These are phyloP conservation scores for Cheirogaleus major DNA, from an alignment of 2,797 vertebrate genomes.

Conservation along the genomic window DNA sequence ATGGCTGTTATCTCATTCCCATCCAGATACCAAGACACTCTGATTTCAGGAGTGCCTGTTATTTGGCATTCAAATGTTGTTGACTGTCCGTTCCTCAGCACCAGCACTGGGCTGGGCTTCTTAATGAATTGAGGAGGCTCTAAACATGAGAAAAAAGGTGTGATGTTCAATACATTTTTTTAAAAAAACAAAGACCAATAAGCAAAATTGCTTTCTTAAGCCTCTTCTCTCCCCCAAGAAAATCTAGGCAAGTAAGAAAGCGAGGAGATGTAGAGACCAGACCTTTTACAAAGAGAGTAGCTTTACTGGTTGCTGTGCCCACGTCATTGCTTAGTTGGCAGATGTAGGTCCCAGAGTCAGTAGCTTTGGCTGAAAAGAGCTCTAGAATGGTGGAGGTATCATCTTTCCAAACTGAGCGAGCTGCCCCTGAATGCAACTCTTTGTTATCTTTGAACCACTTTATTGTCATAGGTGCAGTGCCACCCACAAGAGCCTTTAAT, in stretches of 20 bases:
- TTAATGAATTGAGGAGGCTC: conserved; percentile 95
- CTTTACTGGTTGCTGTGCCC: conserved; percentile 92
- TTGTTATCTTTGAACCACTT: conserved; percentile 98
- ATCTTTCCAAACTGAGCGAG: conserved; percentile 93
- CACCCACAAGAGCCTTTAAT: conserved; percentile 92
- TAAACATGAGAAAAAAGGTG: conserved; percentile 82
- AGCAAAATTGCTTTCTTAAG: background rate
- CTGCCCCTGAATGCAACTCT: conserved; percentile 91
- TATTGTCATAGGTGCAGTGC: conserved; percentile 93
- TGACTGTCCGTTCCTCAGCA: conserved; percentile 92
- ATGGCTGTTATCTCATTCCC: conserved; percentile 93
- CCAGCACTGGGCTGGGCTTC: conserved; percentile 92
- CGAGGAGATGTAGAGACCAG: conserved; percentile 57
- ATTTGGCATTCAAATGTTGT: conserved; percentile 95
- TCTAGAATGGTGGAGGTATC: conserved; percentile 93
- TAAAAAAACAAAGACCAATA: background rate
- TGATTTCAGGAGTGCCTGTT: conserved; percentile 96
- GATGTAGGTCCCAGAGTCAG: conserved; percentile 94
- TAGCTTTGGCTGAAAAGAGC: conserved; percentile 93
- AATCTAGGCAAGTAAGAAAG: conserved; percentile 36
- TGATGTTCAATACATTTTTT: background rate
- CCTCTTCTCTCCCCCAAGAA: background rate
- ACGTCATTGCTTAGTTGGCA: conserved; percentile 97
- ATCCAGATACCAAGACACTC: conserved; percentile 95
- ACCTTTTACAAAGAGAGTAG: conserved; percentile 98